Conservation (phyloP, 2,113 vertebrate genomes). For the western clawed frog (Xenopus tropicalis) region UCB_Xtro_10.0 CM004452.2:32270001-32270500, state of each 20-base stretch:
- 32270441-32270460: constrained; percentile 8
- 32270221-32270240: constrained; percentile 1
- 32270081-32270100: no score
- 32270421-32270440: constrained; percentile 22
- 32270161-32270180: no score
- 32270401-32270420: constrained; percentile 23
- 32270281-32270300: constrained; percentile 27
- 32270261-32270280: constrained; percentile 1
- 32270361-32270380: constrained; percentile 21
- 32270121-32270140: no score
- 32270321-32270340: constrained; percentile 16
- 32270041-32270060: no score
- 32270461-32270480: neutral
- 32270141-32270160: no score
- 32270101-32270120: no score
- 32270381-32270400: constrained; percentile 24
- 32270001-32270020: no score
- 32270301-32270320: constrained; percentile 38
- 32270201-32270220: no score
- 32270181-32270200: no score
- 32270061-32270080: no score
- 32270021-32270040: no score
- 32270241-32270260: neutral
- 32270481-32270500: neutral
- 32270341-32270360: constrained; percentile 34